Evolutionary conservation across 2,888 invertebrate genomes (phyloP), one percentile per base, ranked within the genome.

Genomic region (Helicoverpa assulta): DNA sequence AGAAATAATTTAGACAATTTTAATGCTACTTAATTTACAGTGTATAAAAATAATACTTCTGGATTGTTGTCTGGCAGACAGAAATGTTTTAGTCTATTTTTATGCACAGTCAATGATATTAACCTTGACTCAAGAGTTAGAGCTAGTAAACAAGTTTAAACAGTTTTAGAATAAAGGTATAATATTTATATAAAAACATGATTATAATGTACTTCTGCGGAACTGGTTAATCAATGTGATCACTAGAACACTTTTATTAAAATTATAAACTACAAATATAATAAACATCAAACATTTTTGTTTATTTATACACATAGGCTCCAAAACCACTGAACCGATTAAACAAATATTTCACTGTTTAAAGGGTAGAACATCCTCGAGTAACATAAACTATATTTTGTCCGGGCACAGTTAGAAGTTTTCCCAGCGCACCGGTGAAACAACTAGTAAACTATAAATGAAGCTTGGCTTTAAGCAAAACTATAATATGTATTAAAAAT

Each of bases 61-160:
- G 40, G 10, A 40, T 40, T 40, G 10, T 14, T 14, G 40, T 40
- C 40, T 40, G 40, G 40, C n/a, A 33, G 43, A 43, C 29, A 21
- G 21, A 33, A 19, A 43, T 43, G 2, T 33, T 67, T 52, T 50
- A 16, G 18, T 40, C 75, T 68, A 68, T 75, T 61, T 75, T 68
- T 68, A 60, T 75, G 52, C 26, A 14, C 56, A 18, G 26, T 54
- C 60, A 58, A 68, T 69, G 50, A 61, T 54, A 53, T 21, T 68
- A 57, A 68, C 61, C 69, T 75, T 75, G 61, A 53, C 37, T 50
- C 33, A 57, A 67, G 29, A 67, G 4, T 52, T 33, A 61, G n/a
- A 57, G 29, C 69, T 52, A 19, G 21, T 43, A 68, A 59, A 67
- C 37, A 43, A 21, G n/a, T 51, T 43, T 58, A 0, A 19, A 51